These are phyloP conservation scores for Phrixothrix hirtus DNA, from an alignment of 2,888 invertebrate species.

Conservation along the genomic window DNA sequence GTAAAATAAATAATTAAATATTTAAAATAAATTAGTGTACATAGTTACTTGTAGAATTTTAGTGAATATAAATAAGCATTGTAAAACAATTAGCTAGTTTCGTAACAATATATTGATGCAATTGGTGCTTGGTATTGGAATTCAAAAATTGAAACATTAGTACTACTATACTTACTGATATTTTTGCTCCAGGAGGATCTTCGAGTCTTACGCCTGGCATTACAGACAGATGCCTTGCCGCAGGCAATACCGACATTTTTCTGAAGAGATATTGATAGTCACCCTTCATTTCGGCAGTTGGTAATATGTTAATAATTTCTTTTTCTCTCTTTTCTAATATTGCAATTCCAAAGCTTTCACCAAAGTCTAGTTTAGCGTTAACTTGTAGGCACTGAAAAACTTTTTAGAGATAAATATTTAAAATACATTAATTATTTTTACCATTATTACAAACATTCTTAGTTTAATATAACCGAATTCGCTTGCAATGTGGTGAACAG, in stretches of 20 bases:
- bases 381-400: conserved; percentile 46
- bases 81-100: no score
- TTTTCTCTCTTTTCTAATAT: conserved; percentile 54
- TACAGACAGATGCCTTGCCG: conserved; percentile 55
- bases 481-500: conserved; percentile 45
- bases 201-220: conserved; percentile 55
- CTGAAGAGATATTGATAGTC: conserved; percentile 55
- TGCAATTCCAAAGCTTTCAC: conserved; percentile 49
- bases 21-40: no score
- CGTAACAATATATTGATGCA: no score
- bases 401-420: no score
- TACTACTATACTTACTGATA: conserved; percentile 20
- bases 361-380: conserved; percentile 52
- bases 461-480: conserved; percentile 45
- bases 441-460: neutral
- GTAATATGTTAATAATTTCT: conserved; percentile 55
- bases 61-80: no score
- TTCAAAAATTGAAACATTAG: no score
- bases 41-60: no score
- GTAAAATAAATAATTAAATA: no score
- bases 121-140: no score
- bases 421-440: no score
- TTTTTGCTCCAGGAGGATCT: conserved; percentile 12
- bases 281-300: conserved; percentile 50
- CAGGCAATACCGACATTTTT: conserved; percentile 56